phyloP scores from a whole-genome alignment of 1,140 invertebrate species.

The Ceratosolen fusciceps region DNA sequence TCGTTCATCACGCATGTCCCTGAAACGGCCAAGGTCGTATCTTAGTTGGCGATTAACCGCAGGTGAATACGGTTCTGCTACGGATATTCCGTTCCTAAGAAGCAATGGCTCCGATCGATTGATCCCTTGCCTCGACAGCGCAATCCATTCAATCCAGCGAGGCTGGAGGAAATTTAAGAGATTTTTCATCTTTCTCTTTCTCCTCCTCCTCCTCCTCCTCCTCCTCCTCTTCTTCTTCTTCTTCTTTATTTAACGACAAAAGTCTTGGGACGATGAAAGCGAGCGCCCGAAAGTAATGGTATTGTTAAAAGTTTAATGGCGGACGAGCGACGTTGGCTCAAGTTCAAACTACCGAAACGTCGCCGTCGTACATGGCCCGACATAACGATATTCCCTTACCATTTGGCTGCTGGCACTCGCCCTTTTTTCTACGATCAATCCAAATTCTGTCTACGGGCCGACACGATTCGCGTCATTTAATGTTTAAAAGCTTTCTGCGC shows the following conservation, averaged over 20 bases:
- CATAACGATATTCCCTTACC: no score
- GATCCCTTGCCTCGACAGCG: slow-evolving; percentile 1
- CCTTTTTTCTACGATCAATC: not conserved
- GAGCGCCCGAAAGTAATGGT: not conserved
- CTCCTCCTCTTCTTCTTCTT: no score
- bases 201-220: no score
- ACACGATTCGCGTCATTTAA: not conserved
- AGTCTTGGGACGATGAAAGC: not conserved
- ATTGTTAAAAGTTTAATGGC: not conserved
- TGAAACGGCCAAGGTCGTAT: slow-evolving; percentile 51
- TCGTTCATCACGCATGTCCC: slow-evolving; percentile 23
- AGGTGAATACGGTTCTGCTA: not conserved
- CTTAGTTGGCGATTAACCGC: not conserved
- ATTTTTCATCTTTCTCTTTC: no score
- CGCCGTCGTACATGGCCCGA: no score
- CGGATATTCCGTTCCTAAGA: not conserved
- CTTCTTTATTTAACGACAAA: no score
- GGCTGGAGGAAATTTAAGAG: no score
- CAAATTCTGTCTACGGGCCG: not conserved
- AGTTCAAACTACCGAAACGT: not conserved
- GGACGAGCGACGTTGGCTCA: slow-evolving; percentile 2
- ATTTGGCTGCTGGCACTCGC: no score
- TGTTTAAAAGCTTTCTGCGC: not conserved
- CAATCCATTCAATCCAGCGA: not conserved
- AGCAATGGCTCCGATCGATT: not conserved